Evolutionary conservation across 2,113 vertebrate genomes (phyloP), one percentile per base, ranked within the genome.

Genomic region (Rutilus rutilus): DNA sequence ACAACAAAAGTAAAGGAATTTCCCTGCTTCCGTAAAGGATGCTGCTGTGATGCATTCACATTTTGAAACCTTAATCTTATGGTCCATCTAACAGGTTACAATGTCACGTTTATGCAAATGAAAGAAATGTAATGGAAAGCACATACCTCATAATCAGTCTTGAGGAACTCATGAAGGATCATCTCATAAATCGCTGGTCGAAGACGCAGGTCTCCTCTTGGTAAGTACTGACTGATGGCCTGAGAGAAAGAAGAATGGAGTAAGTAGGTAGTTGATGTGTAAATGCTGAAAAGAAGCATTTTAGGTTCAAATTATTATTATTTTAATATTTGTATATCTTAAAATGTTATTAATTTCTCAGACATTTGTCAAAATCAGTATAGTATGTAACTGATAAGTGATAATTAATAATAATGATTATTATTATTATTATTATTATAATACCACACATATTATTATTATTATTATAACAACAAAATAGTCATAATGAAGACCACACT

Each of bases 121-220:
- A 39, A 69, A 69, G 19, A 67, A 33, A 11, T 45, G 23, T 47
- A 25, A 75, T 23, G 4, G 6, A 14, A 64, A 27, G 36, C 59
- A 74, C 11, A 80, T 94, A 99, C 98, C 96, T 99, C 97, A 21
- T 97, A 98, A 92, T 99, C 97, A 47, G 96, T 99, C 93, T 97
- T 96, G 90, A 99, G 95, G 93, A 99, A 99, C 71, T 99, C 97
- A 8, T 99, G 96, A 64, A 99, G 91, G 91, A 99, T 97, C 98
- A 99, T 99, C 95, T 99, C 98, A 36, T 99, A 99, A 91, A 99
- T 98, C 83, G 97, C 96, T 25, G 98, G 97, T 86, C 98, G 96
- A 91, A 99, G 95, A 85, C 98, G 93, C 33, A 97, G 95, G 92
- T 99, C 98, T 39, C 96, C 96, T 95, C 97, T 95, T 78, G 98